Evolutionary conservation across 2,888 invertebrate species (phyloP).

Genomic region (Myathropa florea): DNA sequence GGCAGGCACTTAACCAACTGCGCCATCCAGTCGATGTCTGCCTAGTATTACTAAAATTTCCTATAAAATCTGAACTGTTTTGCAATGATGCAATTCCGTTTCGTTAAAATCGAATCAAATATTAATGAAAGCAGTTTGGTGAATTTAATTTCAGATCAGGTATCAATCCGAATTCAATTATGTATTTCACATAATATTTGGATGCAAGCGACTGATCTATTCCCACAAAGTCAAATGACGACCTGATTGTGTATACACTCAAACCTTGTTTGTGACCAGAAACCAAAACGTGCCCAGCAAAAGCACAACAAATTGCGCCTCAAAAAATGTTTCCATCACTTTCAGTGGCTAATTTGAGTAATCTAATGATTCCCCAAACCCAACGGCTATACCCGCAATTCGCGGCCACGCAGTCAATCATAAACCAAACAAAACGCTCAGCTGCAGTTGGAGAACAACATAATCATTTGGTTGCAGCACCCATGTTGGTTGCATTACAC

Average conservation of each 20-base stretch:
- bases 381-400: neutral
- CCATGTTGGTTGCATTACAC: neutral
- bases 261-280: neutral
- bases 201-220: neutral
- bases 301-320: neutral
- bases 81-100: neutral
- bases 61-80: too few species aligned
- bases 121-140: too few species aligned
- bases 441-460: slow-evolving; percentile 47
- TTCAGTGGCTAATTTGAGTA: neutral
- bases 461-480: slow-evolving; percentile 12
- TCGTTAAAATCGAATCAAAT: neutral
- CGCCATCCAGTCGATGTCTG: too few species aligned
- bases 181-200: neutral
- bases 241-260: neutral
- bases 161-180: neutral
- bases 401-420: slow-evolving; percentile 20
- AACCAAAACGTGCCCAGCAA: neutral
- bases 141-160: neutral
- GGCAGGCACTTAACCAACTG: too few species aligned
- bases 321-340: neutral
- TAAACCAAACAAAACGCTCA: slow-evolving; percentile 32
- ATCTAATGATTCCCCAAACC: neutral
- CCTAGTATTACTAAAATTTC: too few species aligned
- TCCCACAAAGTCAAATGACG: neutral